A percentile compares a stretch with the other conserved stretches of the same genome.
phyloP scores from a whole-genome alignment of 2,113 vertebrate species.

The Bufo gargarizans region DNA sequence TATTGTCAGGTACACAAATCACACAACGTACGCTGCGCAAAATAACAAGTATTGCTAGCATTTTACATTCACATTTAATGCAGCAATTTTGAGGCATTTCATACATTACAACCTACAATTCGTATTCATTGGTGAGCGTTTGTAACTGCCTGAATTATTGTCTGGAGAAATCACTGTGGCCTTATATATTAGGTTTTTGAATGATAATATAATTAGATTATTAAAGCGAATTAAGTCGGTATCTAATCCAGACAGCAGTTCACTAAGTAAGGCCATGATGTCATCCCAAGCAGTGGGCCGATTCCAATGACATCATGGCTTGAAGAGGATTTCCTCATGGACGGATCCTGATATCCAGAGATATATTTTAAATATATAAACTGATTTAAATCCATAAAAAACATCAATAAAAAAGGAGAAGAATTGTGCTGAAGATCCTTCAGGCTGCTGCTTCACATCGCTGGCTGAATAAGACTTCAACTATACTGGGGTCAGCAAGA shows the following conservation, averaged over 20 bases:
- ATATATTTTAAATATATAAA: not conserved
- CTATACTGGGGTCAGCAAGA: conserved; percentile 78
- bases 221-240: not conserved
- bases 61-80: conserved; percentile 9
- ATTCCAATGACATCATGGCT: not conserved
- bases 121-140: not conserved
- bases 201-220: not conserved
- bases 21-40: not conserved
- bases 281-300: not conserved
- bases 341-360: not conserved
- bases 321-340: not conserved
- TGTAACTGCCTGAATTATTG: no score
- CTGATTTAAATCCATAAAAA: not conserved
- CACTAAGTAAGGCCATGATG: not conserved
- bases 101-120: not conserved
- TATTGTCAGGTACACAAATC: not conserved
- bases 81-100: not conserved
- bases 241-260: not conserved
- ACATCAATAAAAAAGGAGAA: not conserved
- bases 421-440: conserved; percentile 31
- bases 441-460: conserved; percentile 74
- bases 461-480: conserved; percentile 77
- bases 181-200: not conserved
- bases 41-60: not conserved
- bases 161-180: not conserved